phyloP scores from a whole-genome alignment of 2,113 vertebrate genomes.

The Notothenia coriiceps region DNA sequence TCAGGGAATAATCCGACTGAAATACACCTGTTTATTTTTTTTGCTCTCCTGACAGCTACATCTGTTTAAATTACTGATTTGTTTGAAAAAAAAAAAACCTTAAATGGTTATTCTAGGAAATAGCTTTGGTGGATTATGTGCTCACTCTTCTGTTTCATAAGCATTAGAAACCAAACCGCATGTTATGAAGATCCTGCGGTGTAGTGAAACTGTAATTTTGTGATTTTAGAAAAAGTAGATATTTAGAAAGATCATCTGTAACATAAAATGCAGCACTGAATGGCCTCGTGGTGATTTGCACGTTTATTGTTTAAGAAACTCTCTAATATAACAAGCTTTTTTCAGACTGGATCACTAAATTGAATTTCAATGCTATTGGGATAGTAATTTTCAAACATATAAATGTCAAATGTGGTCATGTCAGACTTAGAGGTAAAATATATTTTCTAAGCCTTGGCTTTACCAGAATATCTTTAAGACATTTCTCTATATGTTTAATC shows the following conservation, averaged over 20 bases:
- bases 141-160: slow-evolving; percentile 18
- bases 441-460: not conserved
- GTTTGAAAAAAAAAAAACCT: not conserved
- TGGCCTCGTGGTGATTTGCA: too few relatives aligned
- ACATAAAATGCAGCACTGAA: not conserved
- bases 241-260: not conserved
- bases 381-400: not conserved
- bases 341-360: not conserved
- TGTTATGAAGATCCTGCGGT: not conserved
- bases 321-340: not conserved
- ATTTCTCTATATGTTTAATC: not conserved
- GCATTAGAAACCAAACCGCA: not conserved
- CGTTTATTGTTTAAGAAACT: not conserved
- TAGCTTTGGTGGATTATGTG: not conserved
- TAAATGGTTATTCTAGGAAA: not conserved
- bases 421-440: not conserved
- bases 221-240: not conserved
- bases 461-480: not conserved
- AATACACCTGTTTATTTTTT: slow-evolving; percentile 18
- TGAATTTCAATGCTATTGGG: not conserved
- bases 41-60: not conserved
- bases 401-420: not conserved
- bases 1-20: not conserved
- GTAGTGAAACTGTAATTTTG: not conserved
- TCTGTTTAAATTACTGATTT: not conserved